Evolutionary conservation across 2,888 invertebrate species (phyloP), one percentile per base, ranked within the genome.

Genomic region (Crossocerus cetratus): DNA sequence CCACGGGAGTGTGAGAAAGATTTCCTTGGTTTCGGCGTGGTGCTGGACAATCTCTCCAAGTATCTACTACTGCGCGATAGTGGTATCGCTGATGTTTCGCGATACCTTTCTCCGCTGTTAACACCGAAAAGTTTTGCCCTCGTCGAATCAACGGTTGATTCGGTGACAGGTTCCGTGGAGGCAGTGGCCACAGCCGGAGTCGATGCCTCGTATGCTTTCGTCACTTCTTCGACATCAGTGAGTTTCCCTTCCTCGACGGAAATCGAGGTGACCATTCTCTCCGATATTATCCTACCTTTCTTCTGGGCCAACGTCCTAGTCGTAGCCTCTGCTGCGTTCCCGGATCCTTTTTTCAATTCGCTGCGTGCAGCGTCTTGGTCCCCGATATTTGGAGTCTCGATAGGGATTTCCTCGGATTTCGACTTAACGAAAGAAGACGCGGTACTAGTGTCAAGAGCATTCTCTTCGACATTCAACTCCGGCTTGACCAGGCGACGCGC

Each of bases 401-500:
- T 5, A 32, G 32, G 32, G 16, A 45, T 62, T 49, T 74, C 73
- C 14, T 32, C 66, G 14, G 69, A 11, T 58, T 53, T 72, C 44
- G 69, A 44, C 61, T 71, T 79, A 18, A 20, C 61, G 59, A 74
- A 69, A 18, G 74, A 68, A 67, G 69, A 44, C 32, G 68, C 55
- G 49, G 76, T 79, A 53, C 65, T 78, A 13, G 77, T 70, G 42
- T 77, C 82, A 43, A 82, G 72, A 60, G 76, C 64, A 71, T 78
- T 80, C 64, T 86, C 86, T 49, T 84, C 85, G 42, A 79, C 78
- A 54, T 78, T 80, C 61, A 86, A 59, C 56, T 88, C 88, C 5
- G 87, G 85, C 66, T 88, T 88, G 42, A 88, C 81, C 70, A 87
- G 73, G 77, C 86, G 88, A 65, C 84, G 83, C 43, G 88, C 87